These are phyloP conservation scores for Labeo catla DNA, from an alignment of 2,113 vertebrate genomes.

Conservation along the genomic window DNA sequence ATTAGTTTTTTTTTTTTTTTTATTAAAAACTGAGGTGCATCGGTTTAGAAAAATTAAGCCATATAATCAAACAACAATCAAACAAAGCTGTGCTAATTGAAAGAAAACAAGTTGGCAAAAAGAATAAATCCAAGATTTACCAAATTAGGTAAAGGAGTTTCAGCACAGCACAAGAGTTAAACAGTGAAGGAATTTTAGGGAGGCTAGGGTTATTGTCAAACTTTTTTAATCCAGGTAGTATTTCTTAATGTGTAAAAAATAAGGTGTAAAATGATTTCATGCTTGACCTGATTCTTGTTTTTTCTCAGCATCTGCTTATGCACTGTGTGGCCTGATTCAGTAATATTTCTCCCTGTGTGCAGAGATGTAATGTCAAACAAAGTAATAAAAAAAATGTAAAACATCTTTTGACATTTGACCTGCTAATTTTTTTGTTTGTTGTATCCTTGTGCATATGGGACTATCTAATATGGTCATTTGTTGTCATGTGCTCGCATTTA, in stretches of 20 bases:
- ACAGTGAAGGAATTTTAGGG: too few species aligned
- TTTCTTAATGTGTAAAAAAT: not conserved
- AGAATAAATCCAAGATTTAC: too few species aligned
- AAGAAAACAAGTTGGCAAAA: too few species aligned
- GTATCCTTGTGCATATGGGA: not conserved
- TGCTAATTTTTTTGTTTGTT: not conserved
- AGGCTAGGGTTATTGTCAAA: not conserved
- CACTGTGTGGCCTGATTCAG: not conserved
- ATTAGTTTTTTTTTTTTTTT: too few species aligned
- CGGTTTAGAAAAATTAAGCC: too few species aligned
- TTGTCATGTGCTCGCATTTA: not conserved
- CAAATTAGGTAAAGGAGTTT: too few species aligned
- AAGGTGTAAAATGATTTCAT: not conserved
- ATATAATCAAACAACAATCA: too few species aligned
- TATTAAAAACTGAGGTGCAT: too few species aligned
- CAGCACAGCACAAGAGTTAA: too few species aligned
- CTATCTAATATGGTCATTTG: not conserved
- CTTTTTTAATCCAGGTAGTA: not conserved
- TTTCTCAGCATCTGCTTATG: constrained; percentile 7
- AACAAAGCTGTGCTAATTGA: too few species aligned
- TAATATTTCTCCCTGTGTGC: not conserved
- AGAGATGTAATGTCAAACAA: not conserved
- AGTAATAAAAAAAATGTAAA: not conserved
- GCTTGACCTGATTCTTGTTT: not conserved
- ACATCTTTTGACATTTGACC: not conserved